Conservation (phyloP, 2,888 invertebrate genomes). For the Schizaphis graminum region DNA sequence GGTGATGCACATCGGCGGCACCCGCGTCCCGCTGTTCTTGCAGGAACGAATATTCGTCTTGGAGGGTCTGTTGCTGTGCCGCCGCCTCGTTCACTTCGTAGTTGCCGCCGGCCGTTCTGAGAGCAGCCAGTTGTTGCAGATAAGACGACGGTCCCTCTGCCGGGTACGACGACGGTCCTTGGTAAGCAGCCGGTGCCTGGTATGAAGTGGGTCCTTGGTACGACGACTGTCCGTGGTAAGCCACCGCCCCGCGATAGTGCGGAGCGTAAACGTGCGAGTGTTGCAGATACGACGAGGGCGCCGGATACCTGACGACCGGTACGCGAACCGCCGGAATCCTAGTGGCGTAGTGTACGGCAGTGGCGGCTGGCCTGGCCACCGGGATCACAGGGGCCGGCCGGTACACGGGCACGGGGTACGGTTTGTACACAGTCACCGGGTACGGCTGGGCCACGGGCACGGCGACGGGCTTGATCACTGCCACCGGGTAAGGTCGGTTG, state of each 20-base stretch:
- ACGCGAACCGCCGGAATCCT: conserved; percentile 29
- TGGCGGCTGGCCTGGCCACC: conserved; percentile 18
- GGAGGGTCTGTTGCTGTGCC: conserved; percentile 27
- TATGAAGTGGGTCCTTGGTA: background rate
- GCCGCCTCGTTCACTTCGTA: conserved; percentile 47
- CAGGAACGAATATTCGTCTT: conserved; percentile 20
- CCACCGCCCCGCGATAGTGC: background rate
- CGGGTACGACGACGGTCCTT: background rate
- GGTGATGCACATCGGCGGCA: background rate
- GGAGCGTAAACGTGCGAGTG: conserved; percentile 22
- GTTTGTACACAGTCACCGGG: conserved; percentile 59
- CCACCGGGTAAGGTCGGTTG: conserved; percentile 57
- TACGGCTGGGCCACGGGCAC: conserved; percentile 63
- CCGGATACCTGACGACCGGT: conserved; percentile 34
- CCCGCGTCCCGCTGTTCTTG: conserved; percentile 22
- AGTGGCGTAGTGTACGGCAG: conserved; percentile 14
- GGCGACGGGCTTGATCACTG: conserved; percentile 50
- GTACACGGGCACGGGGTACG: conserved; percentile 64
- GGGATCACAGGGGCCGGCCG: conserved; percentile 14
- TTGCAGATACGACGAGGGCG: background rate
- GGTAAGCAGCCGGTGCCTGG: background rate
- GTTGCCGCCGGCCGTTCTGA: background rate
- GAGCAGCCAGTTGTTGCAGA: conserved; percentile 9
- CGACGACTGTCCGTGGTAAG: background rate
- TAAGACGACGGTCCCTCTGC: background rate